A percentile compares a stretch with the other conserved stretches of the same genome.
Evolutionary conservation across 2,797 vertebrate genomes (phyloP).

Genomic region (Setipinna tenuifilis): DNA sequence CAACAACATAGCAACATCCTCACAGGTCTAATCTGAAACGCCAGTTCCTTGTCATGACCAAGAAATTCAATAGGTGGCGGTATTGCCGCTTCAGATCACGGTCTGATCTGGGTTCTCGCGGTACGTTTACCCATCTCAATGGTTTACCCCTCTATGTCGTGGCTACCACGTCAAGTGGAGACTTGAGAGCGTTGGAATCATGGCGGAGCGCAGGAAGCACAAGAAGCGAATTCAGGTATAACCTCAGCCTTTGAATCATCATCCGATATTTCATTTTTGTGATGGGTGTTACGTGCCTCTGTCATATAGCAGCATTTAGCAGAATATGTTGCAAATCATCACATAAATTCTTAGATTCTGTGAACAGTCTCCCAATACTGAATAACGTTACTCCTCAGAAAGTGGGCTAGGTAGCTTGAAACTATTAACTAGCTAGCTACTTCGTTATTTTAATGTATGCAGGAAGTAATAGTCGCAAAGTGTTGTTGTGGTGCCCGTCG

Average conservation of each 20-base stretch:
- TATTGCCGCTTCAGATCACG: not conserved
- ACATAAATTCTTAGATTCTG: not conserved
- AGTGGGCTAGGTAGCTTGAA: not conserved
- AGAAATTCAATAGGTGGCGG: not conserved
- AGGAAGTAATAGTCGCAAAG: not conserved
- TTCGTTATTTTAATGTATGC: not conserved
- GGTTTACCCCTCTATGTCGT: constrained; percentile 19
- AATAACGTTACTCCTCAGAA: not conserved
- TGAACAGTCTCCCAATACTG: not conserved
- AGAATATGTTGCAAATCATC: not conserved
- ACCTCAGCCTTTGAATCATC: constrained; percentile 58
- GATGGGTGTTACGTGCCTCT: not conserved
- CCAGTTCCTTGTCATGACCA: not conserved
- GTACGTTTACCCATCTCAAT: not conserved
- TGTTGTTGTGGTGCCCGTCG: not conserved
- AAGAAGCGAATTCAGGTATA: constrained; percentile 96
- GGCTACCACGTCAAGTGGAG: constrained; percentile 74
- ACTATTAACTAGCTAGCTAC: not conserved
- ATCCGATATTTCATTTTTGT: not conserved
- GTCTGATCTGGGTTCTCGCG: constrained; percentile 28
- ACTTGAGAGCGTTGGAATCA: constrained; percentile 85
- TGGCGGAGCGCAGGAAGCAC: constrained; percentile 97
- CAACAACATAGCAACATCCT: no score
- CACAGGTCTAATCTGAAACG: not conserved
- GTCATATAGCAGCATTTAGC: not conserved